Base-by-base conservation (phyloP, 2,888 invertebrate genomes). In the Tenthredo scrophulariae region DNA sequence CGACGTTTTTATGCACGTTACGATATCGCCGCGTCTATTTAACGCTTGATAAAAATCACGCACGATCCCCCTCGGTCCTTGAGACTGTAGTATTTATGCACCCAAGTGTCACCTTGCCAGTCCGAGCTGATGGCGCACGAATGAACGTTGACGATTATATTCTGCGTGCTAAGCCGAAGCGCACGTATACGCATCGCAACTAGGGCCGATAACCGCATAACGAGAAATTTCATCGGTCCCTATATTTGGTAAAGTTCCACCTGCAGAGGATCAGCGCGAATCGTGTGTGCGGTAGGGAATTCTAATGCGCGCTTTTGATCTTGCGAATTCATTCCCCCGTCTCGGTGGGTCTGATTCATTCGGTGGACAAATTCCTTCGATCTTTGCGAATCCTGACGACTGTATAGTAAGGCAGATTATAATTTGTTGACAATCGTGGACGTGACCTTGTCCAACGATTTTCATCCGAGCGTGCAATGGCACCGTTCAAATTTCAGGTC, bases 391-490 rank as follows among this genome's bases (percentile, higher is more conserved):
- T n/a, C 18, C n/a, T n/a, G 18, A 50, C 50, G 3, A n/a, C 1
- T n/a, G 50, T 18, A 1, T 18, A 1, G 15, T 50, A 62, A 62
- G 22, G 62, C 62, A 9, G 26, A 10, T 62, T 62, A 26, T 22
- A 1, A 74, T 74, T 40, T 74, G 74, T 74, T 74, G 74, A 74
- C 74, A 15, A 74, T 50, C 15, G 26, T 18, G 33, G 77, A 54
- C 77, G 54, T 77, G 77, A 77, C 77, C 77, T 77, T 77, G 77
- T 54, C 50, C 77, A 77, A 77, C 54, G 77, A 15, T 50, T 43
- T 77, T 54, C 26, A 77, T 40, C 33, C 46, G 77, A 77, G 77
- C 46, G 33, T 46, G 33, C 77, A 18, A 54, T 54, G 77, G 54
- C 50, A 77, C 26, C 33, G 77, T 77, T 77, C 54, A 29, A 77